Conservation (phyloP, 2,797 vertebrate species). For the Pseudochirops cupreus region DNA sequence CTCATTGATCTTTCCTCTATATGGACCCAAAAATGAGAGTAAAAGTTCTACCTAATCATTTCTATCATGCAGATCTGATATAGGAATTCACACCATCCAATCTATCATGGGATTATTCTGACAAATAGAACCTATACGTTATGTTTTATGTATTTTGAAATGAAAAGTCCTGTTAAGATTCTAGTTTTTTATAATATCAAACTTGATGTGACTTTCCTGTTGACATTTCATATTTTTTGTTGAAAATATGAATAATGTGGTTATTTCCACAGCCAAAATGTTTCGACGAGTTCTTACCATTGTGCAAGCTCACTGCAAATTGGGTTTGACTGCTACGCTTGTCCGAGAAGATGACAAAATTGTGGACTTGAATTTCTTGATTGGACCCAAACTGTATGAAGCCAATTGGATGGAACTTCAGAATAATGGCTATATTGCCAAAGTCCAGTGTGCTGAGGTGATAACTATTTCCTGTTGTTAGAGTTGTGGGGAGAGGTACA, state of each 20-base stretch:
- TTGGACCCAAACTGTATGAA: slow-evolving; percentile 97
- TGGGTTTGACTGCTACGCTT: slow-evolving; percentile 97
- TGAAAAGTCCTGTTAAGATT: neutral
- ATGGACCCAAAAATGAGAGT: neutral
- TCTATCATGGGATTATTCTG: neutral
- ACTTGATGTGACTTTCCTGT: neutral
- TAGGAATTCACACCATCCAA: neutral
- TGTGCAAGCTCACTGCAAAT: slow-evolving; percentile 98
- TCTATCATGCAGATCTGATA: neutral
- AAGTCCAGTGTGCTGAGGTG: slow-evolving; percentile 99
- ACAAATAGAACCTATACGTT: neutral
- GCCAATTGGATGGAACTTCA: slow-evolving; percentile 99
- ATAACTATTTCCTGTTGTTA: neutral
- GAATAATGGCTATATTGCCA: slow-evolving; percentile 99
- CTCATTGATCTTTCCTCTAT: neutral
- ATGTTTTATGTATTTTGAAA: neutral
- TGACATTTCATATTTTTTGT: neutral
- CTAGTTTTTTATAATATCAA: neutral
- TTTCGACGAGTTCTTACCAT: slow-evolving; percentile 98
- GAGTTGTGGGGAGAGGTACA: neutral
- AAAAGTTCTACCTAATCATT: neutral
- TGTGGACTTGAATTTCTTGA: slow-evolving; percentile 98
- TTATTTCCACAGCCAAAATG: slow-evolving; percentile 92
- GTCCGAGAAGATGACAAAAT: slow-evolving; percentile 99
- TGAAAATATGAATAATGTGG: neutral